Evolutionary conservation across 30 jellyfish, hydroid and myxozoan genomes (phyloP).

Genomic region (Rhopilema esculentum): DNA sequence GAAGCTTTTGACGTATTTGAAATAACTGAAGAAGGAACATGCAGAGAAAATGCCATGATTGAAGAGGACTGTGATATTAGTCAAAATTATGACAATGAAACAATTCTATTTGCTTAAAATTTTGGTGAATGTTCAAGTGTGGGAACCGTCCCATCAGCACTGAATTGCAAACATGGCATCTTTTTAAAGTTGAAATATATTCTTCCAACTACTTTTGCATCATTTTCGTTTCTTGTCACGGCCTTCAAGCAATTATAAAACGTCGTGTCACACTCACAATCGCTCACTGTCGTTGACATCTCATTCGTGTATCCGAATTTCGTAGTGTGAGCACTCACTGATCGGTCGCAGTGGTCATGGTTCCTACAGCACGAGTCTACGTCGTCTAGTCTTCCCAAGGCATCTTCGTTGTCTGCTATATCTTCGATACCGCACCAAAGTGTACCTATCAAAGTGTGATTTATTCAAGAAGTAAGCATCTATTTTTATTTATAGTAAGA

Average conservation of each 20-base stretch:
- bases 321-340: not conserved
- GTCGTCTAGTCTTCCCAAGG: slow-evolving; percentile 41
- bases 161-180: slow-evolving; percentile 28
- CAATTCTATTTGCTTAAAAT: not conserved
- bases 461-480: not conserved
- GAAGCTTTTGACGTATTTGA: no score
- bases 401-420: slow-evolving; percentile 14
- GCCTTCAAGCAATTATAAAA: slow-evolving; percentile 39
- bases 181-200: not conserved
- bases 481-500: no score
- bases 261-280: slow-evolving; percentile 47
- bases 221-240: slow-evolving; percentile 8
- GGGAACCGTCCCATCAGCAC: not conserved
- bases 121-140: slow-evolving; percentile 8
- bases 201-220: slow-evolving; percentile 23
- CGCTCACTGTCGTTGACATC: slow-evolving; percentile 34
- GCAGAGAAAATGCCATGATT: no score
- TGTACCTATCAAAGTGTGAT: slow-evolving; percentile 18
- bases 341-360: slow-evolving; percentile 37
- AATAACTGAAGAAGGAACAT: no score
- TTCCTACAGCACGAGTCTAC: slow-evolving; percentile 44
- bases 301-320: slow-evolving; percentile 12
- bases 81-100: no score
- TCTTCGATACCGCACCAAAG: slow-evolving; percentile 53
- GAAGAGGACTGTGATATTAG: no score